Evolutionary conservation across 2,888 invertebrate species (phyloP).

Genomic region (Oscheius sp.): DNA sequence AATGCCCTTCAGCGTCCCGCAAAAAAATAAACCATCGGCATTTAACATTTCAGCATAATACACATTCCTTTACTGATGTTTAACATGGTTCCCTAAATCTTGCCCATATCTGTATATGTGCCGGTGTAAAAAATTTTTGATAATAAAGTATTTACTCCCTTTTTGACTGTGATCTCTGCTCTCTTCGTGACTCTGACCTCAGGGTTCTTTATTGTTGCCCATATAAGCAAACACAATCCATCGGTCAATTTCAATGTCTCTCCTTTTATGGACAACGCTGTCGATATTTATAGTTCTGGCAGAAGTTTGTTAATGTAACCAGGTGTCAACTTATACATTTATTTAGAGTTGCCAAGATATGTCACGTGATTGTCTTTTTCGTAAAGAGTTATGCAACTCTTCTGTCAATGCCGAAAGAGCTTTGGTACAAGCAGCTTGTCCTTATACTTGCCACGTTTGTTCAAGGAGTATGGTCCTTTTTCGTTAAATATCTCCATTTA

Average conservation of each 20-base stretch:
- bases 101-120: no score
- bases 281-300: not conserved
- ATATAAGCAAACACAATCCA: not conserved
- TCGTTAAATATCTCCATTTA: constrained; percentile 3
- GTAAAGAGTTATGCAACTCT: not conserved
- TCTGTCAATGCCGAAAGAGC: not conserved
- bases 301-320: not conserved
- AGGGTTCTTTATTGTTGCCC: not conserved
- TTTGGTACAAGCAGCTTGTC: constrained; percentile 1
- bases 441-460: constrained; percentile 8
- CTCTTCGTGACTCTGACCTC: not conserved
- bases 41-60: no score
- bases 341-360: constrained; percentile 6
- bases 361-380: constrained; percentile 12
- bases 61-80: no score
- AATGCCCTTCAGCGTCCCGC: no score
- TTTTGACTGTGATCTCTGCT: no score
- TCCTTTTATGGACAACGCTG: not conserved
- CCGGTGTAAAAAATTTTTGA: no score
- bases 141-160: no score
- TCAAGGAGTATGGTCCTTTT: constrained; percentile 5
- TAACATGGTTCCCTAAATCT: no score
- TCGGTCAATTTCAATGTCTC: no score
- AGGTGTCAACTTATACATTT: not conserved
- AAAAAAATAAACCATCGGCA: no score